Percentiles rank a stretch among this genome's conserved stretches.
phyloP scores from a whole-genome alignment of 2,797 vertebrate genomes.

The Myotis findleyi region DNA sequence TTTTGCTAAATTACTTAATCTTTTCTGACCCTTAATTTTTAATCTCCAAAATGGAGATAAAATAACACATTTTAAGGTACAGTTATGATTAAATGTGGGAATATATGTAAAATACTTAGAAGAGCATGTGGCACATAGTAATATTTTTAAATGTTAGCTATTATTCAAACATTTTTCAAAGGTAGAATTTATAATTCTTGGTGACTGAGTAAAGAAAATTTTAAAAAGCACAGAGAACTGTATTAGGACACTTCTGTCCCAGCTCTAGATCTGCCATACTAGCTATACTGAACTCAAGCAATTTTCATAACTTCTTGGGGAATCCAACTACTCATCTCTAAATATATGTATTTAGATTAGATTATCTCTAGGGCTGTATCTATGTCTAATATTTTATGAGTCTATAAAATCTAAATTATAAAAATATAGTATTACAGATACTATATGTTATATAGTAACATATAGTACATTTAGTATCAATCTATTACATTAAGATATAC shows the following conservation, averaged over 20 bases:
- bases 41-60: neutral
- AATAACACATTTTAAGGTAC: neutral
- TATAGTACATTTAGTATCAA: neutral
- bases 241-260: neutral
- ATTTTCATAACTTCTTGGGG: neutral
- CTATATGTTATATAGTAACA: neutral
- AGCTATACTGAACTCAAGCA: neutral
- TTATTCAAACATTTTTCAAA: conserved; percentile 16
- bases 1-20: neutral
- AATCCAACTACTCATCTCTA: neutral
- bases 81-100: conserved; percentile 19
- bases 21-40: conserved; percentile 40
- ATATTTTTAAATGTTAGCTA: conserved; percentile 4
- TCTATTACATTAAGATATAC: neutral
- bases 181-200: neutral
- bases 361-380: neutral
- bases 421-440: neutral
- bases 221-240: neutral
- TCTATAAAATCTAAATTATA: conserved; percentile 33
- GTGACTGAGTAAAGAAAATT: neutral
- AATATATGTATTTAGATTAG: conserved; percentile 25
- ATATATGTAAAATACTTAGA: neutral
- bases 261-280: neutral
- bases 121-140: neutral
- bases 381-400: conserved; percentile 13